These are phyloP conservation scores for Fragum whitleyi DNA, from an alignment of 2,888 invertebrate genomes.

Conservation along the genomic window DNA sequence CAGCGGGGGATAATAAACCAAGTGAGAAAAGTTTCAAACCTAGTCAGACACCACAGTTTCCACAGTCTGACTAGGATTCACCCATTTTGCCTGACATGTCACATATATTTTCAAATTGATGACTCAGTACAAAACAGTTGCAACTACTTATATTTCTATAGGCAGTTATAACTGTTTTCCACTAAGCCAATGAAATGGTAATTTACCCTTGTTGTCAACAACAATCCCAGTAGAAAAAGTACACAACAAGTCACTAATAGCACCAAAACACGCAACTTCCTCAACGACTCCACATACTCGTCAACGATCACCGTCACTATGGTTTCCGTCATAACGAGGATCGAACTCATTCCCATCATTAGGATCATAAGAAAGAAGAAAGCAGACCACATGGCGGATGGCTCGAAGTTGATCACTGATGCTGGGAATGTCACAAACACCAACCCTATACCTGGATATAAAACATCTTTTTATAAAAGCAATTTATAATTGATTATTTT, in stretches of 20 bases:
- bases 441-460: constrained; percentile 76
- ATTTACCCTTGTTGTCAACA: constrained; percentile 89
- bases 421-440: constrained; percentile 79
- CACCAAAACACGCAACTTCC: constrained; percentile 84
- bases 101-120: too few relatives aligned
- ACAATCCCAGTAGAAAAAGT: constrained; percentile 90
- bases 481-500: too few relatives aligned
- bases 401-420: constrained; percentile 75
- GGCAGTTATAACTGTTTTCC: too few relatives aligned
- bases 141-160: too few relatives aligned
- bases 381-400: constrained; percentile 79
- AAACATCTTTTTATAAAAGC: neutral
- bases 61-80: too few relatives aligned
- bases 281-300: constrained; percentile 66
- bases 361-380: constrained; percentile 80
- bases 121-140: too few relatives aligned
- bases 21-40: too few relatives aligned
- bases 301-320: constrained; percentile 77
- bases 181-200: too few relatives aligned
- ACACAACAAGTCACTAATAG: constrained; percentile 89
- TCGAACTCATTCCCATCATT: constrained; percentile 78
- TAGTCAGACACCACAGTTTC: too few relatives aligned
- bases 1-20: too few relatives aligned
- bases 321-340: constrained; percentile 75
- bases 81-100: too few relatives aligned